phyloP scores from a whole-genome alignment of 2,113 vertebrate species.

The Oncorhynchus nerka region DNA sequence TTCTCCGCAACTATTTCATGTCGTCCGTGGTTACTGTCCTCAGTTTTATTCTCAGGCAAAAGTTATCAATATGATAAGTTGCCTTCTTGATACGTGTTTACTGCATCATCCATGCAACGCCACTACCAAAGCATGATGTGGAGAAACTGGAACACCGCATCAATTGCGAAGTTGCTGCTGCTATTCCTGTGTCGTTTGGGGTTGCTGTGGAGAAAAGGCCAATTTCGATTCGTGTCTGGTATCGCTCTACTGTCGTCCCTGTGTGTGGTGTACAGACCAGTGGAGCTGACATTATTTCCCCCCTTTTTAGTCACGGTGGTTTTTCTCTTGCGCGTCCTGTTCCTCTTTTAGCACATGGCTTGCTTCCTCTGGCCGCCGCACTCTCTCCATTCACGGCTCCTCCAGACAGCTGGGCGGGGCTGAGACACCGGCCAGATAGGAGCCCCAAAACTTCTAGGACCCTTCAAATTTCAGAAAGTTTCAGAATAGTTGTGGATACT shows the following conservation, averaged over 20 bases:
- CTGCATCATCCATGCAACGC: neutral
- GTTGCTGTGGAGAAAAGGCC: constrained; percentile 11
- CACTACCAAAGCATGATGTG: constrained; percentile 18
- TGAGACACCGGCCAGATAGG: constrained; percentile 11
- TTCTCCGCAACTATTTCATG: neutral
- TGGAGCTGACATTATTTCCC: constrained; percentile 35
- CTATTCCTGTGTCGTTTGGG: constrained; percentile 15
- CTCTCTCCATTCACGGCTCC: constrained; percentile 27
- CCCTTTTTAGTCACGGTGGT: constrained; percentile 11
- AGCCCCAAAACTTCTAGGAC: constrained; percentile 12
- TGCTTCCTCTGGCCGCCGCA: constrained; percentile 24
- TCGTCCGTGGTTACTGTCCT: neutral
- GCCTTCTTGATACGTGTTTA: neutral
- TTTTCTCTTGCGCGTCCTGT: constrained; percentile 24
- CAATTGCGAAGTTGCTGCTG: constrained; percentile 35
- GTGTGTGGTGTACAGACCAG: constrained; percentile 29
- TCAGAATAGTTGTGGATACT: neutral
- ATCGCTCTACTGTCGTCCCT: constrained; percentile 10
- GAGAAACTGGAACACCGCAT: constrained; percentile 26
- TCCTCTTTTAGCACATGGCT: constrained; percentile 37
- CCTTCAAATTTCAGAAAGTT: neutral
- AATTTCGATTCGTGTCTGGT: neutral
- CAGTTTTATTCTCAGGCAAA: neutral
- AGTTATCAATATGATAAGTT: neutral
- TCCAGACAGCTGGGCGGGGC: constrained; percentile 36